Conservation (phyloP, 2,888 invertebrate genomes). For the Andrena chrysosceles region DNA sequence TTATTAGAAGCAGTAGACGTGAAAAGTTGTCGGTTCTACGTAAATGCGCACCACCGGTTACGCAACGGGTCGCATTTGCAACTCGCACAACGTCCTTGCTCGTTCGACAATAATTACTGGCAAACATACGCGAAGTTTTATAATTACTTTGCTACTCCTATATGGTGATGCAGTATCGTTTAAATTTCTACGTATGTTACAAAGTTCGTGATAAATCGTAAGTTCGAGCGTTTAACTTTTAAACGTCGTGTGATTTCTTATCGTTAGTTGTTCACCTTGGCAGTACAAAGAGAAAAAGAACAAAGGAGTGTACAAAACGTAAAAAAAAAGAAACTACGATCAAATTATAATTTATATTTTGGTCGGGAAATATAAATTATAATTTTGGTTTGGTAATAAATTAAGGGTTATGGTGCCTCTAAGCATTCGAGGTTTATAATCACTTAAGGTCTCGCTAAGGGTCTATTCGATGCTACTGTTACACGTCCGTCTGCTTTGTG, state of each 20-base stretch:
- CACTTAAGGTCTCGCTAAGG: slow-evolving; percentile 33
- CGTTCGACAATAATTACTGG: slow-evolving; percentile 9
- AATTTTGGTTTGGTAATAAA: slow-evolving; percentile 46
- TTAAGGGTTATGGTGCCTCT: slow-evolving; percentile 32
- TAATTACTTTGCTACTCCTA: neutral
- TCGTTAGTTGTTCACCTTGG: neutral
- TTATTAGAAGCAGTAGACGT: slow-evolving; percentile 44
- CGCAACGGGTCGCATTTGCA: slow-evolving; percentile 20
- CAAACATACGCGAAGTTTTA: slow-evolving; percentile 6
- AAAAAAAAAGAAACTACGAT: slow-evolving; percentile 25
- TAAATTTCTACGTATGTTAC: slow-evolving; percentile 4
- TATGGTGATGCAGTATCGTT: neutral
- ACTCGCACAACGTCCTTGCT: slow-evolving; percentile 1
- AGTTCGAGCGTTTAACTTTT: neutral
- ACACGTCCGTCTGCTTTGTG: slow-evolving; percentile 38
- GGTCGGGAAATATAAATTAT: slow-evolving; percentile 29
- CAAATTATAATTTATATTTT: slow-evolving; percentile 33
- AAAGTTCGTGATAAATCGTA: neutral
- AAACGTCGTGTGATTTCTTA: slow-evolving; percentile 1
- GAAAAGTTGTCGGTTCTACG: slow-evolving; percentile 28
- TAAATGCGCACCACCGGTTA: slow-evolving; percentile 17
- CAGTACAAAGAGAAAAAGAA: neutral
- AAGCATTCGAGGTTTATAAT: slow-evolving; percentile 31
- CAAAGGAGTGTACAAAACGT: slow-evolving; percentile 1
- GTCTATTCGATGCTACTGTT: slow-evolving; percentile 26